Evolutionary conservation across 2,888 invertebrate species (phyloP).

Genomic region (Pandemis heparana): DNA sequence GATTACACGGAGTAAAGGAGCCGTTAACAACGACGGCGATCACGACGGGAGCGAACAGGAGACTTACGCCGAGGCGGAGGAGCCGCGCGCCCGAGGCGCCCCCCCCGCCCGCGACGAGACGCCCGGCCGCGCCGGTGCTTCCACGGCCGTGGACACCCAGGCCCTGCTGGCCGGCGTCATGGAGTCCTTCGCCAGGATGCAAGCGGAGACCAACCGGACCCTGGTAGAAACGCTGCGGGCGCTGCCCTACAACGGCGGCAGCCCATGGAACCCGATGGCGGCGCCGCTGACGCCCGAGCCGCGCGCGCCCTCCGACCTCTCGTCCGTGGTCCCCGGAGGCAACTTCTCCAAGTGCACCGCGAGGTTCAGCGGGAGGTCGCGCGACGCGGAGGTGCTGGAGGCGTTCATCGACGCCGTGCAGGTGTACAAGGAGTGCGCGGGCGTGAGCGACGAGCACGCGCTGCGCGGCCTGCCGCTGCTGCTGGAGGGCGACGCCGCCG

Average conservation of each 20-base stretch:
- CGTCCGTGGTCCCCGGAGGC: not conserved
- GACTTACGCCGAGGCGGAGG: not conserved
- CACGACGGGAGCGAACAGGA: too few species aligned
- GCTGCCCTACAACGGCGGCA: not conserved
- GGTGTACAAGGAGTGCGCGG: slow-evolving; percentile 27
- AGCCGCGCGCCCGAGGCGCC: slow-evolving; percentile 5
- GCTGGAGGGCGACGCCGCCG: slow-evolving; percentile 31
- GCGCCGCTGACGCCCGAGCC: not conserved
- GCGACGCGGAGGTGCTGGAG: slow-evolving; percentile 20
- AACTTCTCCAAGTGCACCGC: slow-evolving; percentile 30
- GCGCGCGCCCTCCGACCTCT: not conserved
- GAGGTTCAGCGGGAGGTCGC: slow-evolving; percentile 24
- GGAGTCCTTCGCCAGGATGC: slow-evolving; percentile 18
- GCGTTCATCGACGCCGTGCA: slow-evolving; percentile 31
- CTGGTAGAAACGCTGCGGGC: not conserved
- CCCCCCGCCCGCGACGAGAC: not conserved
- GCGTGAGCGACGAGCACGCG: slow-evolving; percentile 32
- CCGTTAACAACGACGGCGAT: too few species aligned
- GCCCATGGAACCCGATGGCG: not conserved
- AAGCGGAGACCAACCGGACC: slow-evolving; percentile 16
- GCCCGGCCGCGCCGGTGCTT: not conserved
- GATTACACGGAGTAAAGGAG: too few species aligned
- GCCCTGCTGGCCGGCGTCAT: slow-evolving; percentile 9
- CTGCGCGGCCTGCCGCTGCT: slow-evolving; percentile 35
- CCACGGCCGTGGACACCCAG: not conserved